Base-by-base conservation (phyloP, 2,888 invertebrate genomes). In the Drosophila paramelanica region DNA sequence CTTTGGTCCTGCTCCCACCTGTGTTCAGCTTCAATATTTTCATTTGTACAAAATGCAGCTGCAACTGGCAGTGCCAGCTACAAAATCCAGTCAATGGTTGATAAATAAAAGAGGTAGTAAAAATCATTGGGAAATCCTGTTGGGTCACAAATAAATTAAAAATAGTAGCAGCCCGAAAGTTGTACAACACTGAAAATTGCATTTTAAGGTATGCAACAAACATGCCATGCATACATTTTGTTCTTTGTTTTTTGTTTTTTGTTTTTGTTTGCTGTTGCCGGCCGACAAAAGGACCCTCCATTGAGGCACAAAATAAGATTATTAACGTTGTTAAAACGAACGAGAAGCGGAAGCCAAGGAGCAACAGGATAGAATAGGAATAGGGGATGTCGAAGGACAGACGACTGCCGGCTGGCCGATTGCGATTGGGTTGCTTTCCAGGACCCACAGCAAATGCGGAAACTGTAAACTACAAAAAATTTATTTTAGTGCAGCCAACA, bases 231-330 rank as follows among this genome's bases (percentile, higher is more conserved):
- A 79, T 81, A 73, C 58, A 70, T 67, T 75, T 61, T 56, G 59
- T 51, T 47, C n/a, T 57, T 38, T 43, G 58, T 59, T 67, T 72
- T 61, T 56, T 53, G 47, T 47, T 57, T 33, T 43, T 49, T 36
- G 70, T 39, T 55, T 43, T 51, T 58, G 17, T 17, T 17, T 17
- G 17, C 17, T 17, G 27, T 50, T 65, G 57, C 33, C 7, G n/a
- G 41, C 36, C 52, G 46, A 79, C 78, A 82, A 84, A 73, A 76
- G 70, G 46, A 25, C 25, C 49, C 56, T 82, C 79, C 71, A 81
- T 82, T 85, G 83, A 77, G 79, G 85, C 82, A 80, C 85, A 77
- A 83, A 82, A 85, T 85, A 85, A 85, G 85, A 85, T 83, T 82
- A 84, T 83, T 83, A 83, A 83, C 80, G 72, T 83, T 83, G 85